Evolutionary conservation across 2,888 invertebrate species (phyloP).

Genomic region (Noctua fimbriata): DNA sequence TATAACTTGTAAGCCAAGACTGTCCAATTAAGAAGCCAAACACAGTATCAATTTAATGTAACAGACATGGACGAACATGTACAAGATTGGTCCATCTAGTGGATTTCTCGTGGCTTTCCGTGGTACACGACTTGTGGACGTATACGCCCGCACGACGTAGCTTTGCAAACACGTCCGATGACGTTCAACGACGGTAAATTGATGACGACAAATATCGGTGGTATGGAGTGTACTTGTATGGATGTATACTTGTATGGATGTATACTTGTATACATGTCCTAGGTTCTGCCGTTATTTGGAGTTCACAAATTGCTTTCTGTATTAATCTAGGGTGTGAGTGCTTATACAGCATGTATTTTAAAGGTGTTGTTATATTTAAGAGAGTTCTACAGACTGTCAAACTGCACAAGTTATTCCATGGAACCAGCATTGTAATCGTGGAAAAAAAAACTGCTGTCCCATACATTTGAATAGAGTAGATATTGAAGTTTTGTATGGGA

Average conservation of each 20-base stretch:
- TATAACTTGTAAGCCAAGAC: conserved; percentile 70
- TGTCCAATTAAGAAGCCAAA: conserved; percentile 81
- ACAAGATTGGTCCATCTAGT: conserved; percentile 79
- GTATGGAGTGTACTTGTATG: conserved; percentile 56
- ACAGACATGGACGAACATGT: conserved; percentile 79
- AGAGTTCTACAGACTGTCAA: background rate
- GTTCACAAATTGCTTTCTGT: conserved; percentile 58
- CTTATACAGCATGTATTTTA: background rate
- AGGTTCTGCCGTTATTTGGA: conserved; percentile 45
- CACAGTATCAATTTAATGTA: conserved; percentile 85
- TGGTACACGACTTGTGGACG: conserved; percentile 77
- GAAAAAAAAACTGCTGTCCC: background rate
- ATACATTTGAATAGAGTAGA: background rate
- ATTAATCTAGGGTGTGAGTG: conserved; percentile 29
- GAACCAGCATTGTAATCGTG: background rate
- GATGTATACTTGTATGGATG: conserved; percentile 25
- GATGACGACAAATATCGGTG: conserved; percentile 79
- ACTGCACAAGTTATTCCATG: background rate
- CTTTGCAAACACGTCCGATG: conserved; percentile 78
- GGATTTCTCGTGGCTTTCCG: conserved; percentile 81
- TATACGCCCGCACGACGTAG: conserved; percentile 54
- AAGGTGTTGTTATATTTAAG: background rate
- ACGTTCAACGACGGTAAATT: conserved; percentile 77
- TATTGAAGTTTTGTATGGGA: background rate
- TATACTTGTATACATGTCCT: conserved; percentile 24